Percentiles rank a stretch among this genome's conserved stretches.
phyloP scores from a whole-genome alignment of 2,888 invertebrate genomes.

The Anarsia innoxiella region DNA sequence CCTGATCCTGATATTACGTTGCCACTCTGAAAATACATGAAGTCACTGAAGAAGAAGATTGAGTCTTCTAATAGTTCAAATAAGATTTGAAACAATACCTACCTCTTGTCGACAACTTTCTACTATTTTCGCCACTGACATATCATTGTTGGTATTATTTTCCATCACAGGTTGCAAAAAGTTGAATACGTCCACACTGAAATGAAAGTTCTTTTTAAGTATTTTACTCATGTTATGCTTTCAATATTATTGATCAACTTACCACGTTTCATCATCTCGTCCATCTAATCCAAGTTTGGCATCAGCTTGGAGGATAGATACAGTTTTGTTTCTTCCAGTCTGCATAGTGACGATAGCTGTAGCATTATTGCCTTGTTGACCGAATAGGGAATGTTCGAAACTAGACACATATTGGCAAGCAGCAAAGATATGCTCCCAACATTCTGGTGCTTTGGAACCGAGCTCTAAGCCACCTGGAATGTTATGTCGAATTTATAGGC shows the following conservation, averaged over 20 bases:
- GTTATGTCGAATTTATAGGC: no score
- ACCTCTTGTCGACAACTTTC: conserved; percentile 75
- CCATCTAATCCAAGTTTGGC: conserved; percentile 70
- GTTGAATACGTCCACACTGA: conserved; percentile 89
- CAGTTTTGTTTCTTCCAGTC: conserved; percentile 76
- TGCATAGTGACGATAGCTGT: conserved; percentile 80
- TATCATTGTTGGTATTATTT: conserved; percentile 74
- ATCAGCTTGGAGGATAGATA: conserved; percentile 76
- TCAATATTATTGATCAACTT: conserved; percentile 31
- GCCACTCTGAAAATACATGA: conserved; percentile 58
- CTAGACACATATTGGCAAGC: conserved; percentile 95
- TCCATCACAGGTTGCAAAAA: conserved; percentile 84
- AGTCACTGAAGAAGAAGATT: no score
- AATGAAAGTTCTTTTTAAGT: conserved; percentile 11
- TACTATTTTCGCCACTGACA: conserved; percentile 83
- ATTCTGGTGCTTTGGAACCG: conserved; percentile 93
- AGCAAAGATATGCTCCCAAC: conserved; percentile 97
- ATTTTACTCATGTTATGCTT: not conserved
- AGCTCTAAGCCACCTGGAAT: conserved; percentile 85
- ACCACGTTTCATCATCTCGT: conserved; percentile 86
- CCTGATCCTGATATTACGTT: conserved; percentile 82
- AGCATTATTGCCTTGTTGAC: conserved; percentile 83
- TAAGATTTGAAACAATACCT: no score
- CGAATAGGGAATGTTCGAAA: conserved; percentile 92
- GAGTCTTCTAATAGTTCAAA: no score